A percentile compares a stretch with the other conserved stretches of the same genome.
Conservation (phyloP, 2,797 vertebrate genomes). For the Rousettus madagascariensis region DNA sequence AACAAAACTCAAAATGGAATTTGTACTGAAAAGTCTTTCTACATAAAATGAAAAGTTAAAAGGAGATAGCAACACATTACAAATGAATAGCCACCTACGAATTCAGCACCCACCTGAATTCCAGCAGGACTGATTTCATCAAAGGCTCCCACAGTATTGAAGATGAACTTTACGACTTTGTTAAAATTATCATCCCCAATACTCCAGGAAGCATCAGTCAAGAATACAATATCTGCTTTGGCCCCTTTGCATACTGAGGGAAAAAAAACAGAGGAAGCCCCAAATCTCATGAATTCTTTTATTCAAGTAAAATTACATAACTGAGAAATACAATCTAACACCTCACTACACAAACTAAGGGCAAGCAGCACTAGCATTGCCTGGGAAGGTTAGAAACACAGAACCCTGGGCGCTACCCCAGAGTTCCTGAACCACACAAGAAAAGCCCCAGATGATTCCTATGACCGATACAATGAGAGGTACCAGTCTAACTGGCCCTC, state of each 20-base stretch:
- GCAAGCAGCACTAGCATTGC: not conserved
- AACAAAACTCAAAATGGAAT: not conserved
- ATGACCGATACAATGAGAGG: not conserved
- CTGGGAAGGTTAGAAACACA: not conserved
- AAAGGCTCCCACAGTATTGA: conserved; percentile 92
- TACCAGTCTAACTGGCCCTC: not conserved
- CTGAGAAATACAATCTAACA: not conserved
- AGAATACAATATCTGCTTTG: conserved; percentile 97
- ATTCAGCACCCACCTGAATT: conserved; percentile 92
- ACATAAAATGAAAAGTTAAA: not conserved
- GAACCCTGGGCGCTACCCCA: not conserved
- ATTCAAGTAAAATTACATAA: not conserved
- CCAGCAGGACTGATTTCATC: conserved; percentile 92
- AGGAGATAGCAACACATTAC: not conserved
- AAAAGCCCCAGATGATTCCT: not conserved
- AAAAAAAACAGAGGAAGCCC: conserved; percentile 56
- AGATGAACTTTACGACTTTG: conserved; percentile 95
- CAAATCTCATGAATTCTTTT: conserved; percentile 28
- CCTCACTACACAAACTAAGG: not conserved
- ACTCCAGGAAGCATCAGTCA: conserved; percentile 98
- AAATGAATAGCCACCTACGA: not conserved
- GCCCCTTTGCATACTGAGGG: conserved; percentile 95
- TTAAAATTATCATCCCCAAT: conserved; percentile 98
- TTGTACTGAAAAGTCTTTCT: not conserved
- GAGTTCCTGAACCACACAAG: not conserved